These are phyloP conservation scores for Octopus sinensis DNA, from an alignment of 1,140 invertebrate genomes.

Conservation along the genomic window DNA sequence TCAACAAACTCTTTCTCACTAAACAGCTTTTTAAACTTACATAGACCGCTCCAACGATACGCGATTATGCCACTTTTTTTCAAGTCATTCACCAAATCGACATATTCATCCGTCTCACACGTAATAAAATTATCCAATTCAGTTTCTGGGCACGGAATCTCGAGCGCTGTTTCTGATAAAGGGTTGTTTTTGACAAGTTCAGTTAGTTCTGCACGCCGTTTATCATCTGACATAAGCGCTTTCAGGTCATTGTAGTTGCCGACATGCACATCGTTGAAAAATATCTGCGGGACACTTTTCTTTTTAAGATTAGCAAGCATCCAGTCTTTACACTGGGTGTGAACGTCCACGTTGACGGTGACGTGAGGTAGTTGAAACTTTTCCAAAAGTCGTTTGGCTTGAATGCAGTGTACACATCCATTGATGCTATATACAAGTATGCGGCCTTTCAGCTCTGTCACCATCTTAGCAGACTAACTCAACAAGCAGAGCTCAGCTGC, in stretches of 20 bases:
- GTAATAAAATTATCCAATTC: background rate
- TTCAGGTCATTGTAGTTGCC: constrained; percentile 51
- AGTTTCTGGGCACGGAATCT: background rate
- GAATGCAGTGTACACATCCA: constrained; percentile 53
- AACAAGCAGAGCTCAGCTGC: no score
- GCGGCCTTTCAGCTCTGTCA: constrained; percentile 31
- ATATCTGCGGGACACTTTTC: constrained; percentile 52
- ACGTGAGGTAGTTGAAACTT: constrained; percentile 42
- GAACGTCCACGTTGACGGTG: constrained; percentile 48
- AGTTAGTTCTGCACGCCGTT: background rate
- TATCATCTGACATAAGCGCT: no score
- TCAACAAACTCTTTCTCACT: constrained; percentile 55
- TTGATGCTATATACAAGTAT: constrained; percentile 50
- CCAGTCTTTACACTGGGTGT: constrained; percentile 39
- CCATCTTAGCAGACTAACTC: no score
- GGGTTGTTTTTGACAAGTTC: background rate
- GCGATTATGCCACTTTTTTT: constrained; percentile 49
- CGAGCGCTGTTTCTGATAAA: background rate
- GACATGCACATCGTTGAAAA: constrained; percentile 50
- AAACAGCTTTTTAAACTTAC: constrained; percentile 53
- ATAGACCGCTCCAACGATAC: constrained; percentile 44
- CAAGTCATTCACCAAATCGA: constrained; percentile 45
- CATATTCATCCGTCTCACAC: constrained; percentile 50
- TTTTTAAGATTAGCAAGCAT: constrained; percentile 37
- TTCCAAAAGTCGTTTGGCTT: constrained; percentile 46